A percentile compares a stretch with the other conserved stretches of the same genome.
These are phyloP conservation scores for Calameuta idolon DNA, from an alignment of 2,888 invertebrate genomes.

Conservation along the genomic window DNA sequence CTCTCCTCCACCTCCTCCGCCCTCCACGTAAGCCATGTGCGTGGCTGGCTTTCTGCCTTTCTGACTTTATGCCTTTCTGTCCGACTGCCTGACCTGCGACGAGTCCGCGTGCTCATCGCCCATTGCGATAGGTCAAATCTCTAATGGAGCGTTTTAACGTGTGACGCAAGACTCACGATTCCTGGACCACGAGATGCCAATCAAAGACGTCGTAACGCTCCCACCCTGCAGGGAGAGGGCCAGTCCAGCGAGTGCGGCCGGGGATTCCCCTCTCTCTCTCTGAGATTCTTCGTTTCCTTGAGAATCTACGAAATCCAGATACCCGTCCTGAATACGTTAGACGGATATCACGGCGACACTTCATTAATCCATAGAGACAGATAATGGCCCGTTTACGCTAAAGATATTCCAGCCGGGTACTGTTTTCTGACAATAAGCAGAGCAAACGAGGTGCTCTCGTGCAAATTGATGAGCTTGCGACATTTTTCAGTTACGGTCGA, in stretches of 20 bases:
- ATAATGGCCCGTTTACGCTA: not conserved
- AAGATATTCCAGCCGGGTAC: not conserved
- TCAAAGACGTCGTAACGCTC: not conserved
- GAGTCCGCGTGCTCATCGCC: constrained; percentile 33
- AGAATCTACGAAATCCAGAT: not conserved
- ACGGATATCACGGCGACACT: not conserved
- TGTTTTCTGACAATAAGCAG: not conserved
- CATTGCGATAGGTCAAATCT: constrained; percentile 34
- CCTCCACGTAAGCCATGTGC: constrained; percentile 11
- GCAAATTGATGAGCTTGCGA: not conserved
- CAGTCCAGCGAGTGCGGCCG: no score
- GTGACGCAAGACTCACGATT: constrained; percentile 11
- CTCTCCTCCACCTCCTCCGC: constrained; percentile 18
- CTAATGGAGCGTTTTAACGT: constrained; percentile 20
- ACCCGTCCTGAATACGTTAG: not conserved
- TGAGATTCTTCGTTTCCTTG: not conserved
- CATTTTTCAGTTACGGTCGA: not conserved
- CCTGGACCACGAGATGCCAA: constrained; percentile 7
- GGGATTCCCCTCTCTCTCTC: no score
- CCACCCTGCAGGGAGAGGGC: not conserved
- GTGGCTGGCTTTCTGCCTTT: constrained; percentile 12
- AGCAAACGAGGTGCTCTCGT: not conserved
- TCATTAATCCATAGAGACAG: not conserved
- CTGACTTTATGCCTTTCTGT: not conserved
- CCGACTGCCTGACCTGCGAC: not conserved